Conservation (phyloP, 92 coral and sea anemone species). For the Epizoanthus fatuus region DNA sequence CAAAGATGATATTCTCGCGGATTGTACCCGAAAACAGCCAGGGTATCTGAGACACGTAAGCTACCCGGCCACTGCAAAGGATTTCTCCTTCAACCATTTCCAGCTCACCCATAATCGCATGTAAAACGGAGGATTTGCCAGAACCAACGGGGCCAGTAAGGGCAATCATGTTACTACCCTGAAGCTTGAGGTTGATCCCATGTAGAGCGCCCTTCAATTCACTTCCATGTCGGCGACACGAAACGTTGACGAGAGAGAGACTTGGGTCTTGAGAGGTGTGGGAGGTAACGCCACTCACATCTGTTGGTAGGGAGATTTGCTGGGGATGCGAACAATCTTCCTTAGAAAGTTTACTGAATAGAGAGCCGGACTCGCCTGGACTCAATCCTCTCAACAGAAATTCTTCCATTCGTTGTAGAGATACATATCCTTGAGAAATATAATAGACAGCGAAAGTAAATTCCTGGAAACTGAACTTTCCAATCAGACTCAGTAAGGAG, state of each 20-base stretch:
- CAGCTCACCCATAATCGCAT: slow-evolving; percentile 18
- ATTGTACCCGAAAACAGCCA: slow-evolving; percentile 18
- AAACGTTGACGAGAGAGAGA: slow-evolving; percentile 6
- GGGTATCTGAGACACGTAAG: slow-evolving; percentile 2
- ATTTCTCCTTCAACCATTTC: background rate
- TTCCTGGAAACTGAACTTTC: slow-evolving; percentile 7
- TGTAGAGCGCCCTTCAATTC: slow-evolving; percentile 15
- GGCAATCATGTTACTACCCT: background rate
- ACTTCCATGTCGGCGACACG: slow-evolving; percentile 11
- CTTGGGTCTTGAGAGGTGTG: background rate
- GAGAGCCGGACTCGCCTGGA: background rate
- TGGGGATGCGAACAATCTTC: background rate
- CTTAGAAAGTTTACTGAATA: background rate
- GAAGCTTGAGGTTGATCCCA: background rate
- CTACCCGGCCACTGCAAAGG: no score
- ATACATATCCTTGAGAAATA: background rate
- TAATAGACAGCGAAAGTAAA: background rate
- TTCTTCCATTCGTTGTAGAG: slow-evolving; percentile 12
- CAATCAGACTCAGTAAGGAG: background rate
- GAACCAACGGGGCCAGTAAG: no score
- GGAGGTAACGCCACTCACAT: background rate
- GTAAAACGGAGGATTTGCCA: background rate
- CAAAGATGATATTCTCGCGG: slow-evolving; percentile 5
- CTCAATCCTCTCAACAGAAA: background rate
- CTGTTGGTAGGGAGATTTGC: no score